Evolutionary conservation across 1,140 invertebrate species (phyloP).

Genomic region (Helicoverpa armigera): DNA sequence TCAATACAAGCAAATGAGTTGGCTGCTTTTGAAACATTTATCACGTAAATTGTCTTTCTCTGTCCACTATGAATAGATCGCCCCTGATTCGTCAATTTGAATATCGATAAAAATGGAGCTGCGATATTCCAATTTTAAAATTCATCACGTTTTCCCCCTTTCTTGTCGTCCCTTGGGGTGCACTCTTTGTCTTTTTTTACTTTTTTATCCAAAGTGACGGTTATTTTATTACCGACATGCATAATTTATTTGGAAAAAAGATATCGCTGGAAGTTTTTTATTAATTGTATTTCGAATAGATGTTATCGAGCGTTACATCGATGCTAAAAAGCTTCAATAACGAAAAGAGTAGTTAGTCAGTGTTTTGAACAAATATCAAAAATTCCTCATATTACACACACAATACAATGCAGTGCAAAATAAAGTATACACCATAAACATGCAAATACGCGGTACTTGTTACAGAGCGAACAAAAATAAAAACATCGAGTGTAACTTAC

Average conservation of each 20-base stretch:
- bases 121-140: constrained; percentile 66
- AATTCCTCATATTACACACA: neutral
- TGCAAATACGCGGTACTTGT: constrained; percentile 15
- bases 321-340: neutral
- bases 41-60: neutral
- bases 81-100: constrained; percentile 63
- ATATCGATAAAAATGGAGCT: constrained; percentile 56
- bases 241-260: constrained; percentile 42
- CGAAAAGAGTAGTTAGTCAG: too few relatives aligned
- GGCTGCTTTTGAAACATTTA: neutral
- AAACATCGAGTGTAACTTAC: constrained; percentile 17
- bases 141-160: constrained; percentile 60
- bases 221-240: constrained; percentile 42
- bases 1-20: too few relatives aligned
- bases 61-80: constrained; percentile 43
- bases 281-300: neutral
- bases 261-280: neutral
- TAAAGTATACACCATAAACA: constrained; percentile 14
- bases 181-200: constrained; percentile 20
- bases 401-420: neutral
- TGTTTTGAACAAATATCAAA: too few relatives aligned
- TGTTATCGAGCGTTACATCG: neutral
- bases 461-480: constrained; percentile 22
- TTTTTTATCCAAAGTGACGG: constrained; percentile 44
- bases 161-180: constrained; percentile 37